A percentile compares a stretch with the other conserved stretches of the same genome.
Conservation (phyloP, 1,140 invertebrate genomes). For the Atopsyche davidsoni region DNA sequence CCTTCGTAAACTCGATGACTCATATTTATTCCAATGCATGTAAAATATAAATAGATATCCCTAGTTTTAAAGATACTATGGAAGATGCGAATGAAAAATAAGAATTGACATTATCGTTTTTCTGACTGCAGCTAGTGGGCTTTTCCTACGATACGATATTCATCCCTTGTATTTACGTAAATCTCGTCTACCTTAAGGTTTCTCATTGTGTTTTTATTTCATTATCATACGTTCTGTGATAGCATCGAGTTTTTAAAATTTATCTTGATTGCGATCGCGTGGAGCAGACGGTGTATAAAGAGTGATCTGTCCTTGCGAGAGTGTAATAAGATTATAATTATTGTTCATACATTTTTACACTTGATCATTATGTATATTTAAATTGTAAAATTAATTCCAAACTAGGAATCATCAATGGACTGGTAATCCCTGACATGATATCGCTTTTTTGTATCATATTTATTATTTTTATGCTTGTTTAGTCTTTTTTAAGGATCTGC, state of each 20-base stretch:
- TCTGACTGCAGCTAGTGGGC: conserved; percentile 24
- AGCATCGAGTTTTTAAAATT: conserved; percentile 26
- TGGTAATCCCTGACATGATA: conserved; percentile 7
- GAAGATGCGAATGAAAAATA: conserved; percentile 3
- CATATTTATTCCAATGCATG: conserved; percentile 16
- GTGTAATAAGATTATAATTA: conserved; percentile 27
- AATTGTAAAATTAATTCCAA: conserved; percentile 22
- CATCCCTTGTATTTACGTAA: conserved; percentile 25
- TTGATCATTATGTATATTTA: conserved; percentile 14
- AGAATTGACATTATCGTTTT: conserved; percentile 1
- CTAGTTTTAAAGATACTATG: conserved; percentile 7
- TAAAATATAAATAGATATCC: conserved; percentile 14
- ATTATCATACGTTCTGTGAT: conserved; percentile 31
- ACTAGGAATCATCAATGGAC: conserved; percentile 9
- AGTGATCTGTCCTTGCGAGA: conserved; percentile 11
- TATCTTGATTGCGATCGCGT: conserved; percentile 9
- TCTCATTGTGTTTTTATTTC: conserved; percentile 27
- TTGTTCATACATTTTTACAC: conserved; percentile 20
- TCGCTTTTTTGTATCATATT: conserved; percentile 31
- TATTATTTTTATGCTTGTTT: conserved; percentile 31
- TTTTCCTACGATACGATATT: conserved; percentile 18
- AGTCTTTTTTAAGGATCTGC: conserved; percentile 30
- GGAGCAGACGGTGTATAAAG: conserved; percentile 16
- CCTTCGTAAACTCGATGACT: background rate
- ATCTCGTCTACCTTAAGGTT: conserved; percentile 17